Base-by-base conservation (phyloP, 2,797 vertebrate genomes). In the Dermochelys coriacea region DNA sequence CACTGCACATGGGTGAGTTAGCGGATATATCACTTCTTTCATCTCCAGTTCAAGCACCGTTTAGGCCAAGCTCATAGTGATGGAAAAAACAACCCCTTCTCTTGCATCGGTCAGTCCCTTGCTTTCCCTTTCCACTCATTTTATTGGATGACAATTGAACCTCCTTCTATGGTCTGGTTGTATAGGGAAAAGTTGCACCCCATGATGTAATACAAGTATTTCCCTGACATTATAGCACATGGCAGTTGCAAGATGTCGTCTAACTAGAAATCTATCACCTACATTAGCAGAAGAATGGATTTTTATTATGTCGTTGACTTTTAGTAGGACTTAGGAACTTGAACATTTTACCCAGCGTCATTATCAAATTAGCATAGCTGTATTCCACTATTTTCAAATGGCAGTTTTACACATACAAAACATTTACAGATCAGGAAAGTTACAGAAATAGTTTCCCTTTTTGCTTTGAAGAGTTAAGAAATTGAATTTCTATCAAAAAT, bases 1-100 rank as follows among this genome's bases (percentile, higher is more conserved):
- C 41, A 21, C 11, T 29, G 1, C 18, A 41, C 12, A 8, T 14
- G 54, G 54, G 6, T 47, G 41, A 59, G 80, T 45, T 57, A 34
- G 16, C 23, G 29, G 41, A 64, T 25, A 57, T 34, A 57, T 41
- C 37, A 79, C 11, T 78, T 84, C 61, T 81, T 87, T 78, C 52
- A 4, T 19, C 23, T 8, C 50, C 37, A 12, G 74, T 59, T 16
- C 37, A 57, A 77, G 18, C 0, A 0, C n/a, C 85, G 82, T 82
- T 84, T 88, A 52, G 47, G 80, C 83, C 6, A 77, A 88, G 74
- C 47, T 88, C 82, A 82, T 78, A 85, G 78, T 77, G 86, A 41
- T 3, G 0, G 5, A 27, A 80, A 25, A 6, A 4, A 2, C 7
- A 7, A 50, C 50, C 5, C 47, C 5, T 3, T 55, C 3, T 79